These are phyloP conservation scores for Limnothrissa miodon DNA, from an alignment of 2,113 vertebrate genomes.

Conservation along the genomic window DNA sequence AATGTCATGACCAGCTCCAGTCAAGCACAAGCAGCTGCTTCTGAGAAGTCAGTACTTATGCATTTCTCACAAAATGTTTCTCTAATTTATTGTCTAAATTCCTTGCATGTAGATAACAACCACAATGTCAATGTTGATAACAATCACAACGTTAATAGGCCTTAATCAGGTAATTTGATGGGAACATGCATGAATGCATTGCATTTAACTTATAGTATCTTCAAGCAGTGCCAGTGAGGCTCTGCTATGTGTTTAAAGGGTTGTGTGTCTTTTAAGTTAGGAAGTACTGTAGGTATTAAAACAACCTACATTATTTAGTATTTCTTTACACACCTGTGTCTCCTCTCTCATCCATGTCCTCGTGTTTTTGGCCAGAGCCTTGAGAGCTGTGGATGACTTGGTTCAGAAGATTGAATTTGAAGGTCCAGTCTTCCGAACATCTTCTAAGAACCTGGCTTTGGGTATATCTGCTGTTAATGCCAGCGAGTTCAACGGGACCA, in stretches of 20 bases:
- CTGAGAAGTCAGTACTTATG: constrained; percentile 78
- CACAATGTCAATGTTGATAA: no score
- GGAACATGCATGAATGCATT: no score
- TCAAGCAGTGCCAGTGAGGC: no score
- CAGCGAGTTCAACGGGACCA: constrained; percentile 72
- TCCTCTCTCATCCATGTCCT: not conserved
- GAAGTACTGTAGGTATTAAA: no score
- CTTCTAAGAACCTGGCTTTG: constrained; percentile 81
- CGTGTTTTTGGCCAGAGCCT: constrained; percentile 68
- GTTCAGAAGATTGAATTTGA: constrained; percentile 84
- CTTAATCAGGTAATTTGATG: no score
- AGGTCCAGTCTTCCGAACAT: constrained; percentile 80
- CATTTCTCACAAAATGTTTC: not conserved
- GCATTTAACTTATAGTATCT: no score
- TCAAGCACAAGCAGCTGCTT: constrained; percentile 71
- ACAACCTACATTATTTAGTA: no score
- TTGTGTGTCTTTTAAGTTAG: no score
- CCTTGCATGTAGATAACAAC: no score
- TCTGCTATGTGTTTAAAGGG: no score
- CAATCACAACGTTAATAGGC: no score
- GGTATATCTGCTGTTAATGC: constrained; percentile 79
- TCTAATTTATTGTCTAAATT: not conserved
- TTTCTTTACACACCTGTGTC: no score
- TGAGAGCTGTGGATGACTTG: constrained; percentile 88
- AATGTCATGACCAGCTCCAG: constrained; percentile 88